Percentiles rank a stretch among this genome's conserved stretches.
Conservation (phyloP, 92 coral and sea anemone genomes). For the Diadumene lineata region DNA sequence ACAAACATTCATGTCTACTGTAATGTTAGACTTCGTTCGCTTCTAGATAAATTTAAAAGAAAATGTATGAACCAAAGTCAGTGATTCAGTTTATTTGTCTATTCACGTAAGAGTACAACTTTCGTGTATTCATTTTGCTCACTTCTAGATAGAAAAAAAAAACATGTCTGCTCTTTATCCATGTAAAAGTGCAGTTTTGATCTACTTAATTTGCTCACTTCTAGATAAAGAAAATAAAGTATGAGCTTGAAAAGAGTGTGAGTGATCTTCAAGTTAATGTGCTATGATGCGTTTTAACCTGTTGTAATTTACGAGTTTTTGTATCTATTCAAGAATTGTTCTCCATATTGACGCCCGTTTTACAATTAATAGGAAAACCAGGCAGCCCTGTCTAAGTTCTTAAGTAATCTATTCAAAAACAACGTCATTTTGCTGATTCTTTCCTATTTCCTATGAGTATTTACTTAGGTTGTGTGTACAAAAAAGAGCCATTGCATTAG, state of each 20-base stretch:
- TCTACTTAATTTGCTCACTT: no score
- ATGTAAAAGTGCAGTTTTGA: neutral
- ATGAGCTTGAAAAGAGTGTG: no score
- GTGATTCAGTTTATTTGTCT: no score
- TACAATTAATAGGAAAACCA: neutral
- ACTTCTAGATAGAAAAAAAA: no score
- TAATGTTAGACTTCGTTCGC: no score
- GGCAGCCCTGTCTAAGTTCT: neutral
- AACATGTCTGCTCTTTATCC: no score
- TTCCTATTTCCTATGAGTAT: neutral
- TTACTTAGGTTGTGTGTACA: conserved; percentile 8
- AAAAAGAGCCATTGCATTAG: conserved; percentile 8
- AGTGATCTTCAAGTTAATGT: conserved; percentile 1
- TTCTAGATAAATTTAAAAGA: no score
- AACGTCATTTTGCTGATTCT: neutral
- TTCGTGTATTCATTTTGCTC: no score
- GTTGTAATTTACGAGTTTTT: neutral
- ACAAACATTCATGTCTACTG: no score
- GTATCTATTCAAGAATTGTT: neutral
- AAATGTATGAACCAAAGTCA: no score
- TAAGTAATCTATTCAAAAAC: conserved; percentile 5
- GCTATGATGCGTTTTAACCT: neutral
- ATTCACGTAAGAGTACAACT: no score
- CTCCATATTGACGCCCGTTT: conserved; percentile 1
- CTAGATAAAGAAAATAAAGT: no score